A percentile compares a stretch with the other conserved stretches of the same genome.
These are phyloP conservation scores for Agrilus cyanescens DNA, from an alignment of 2,888 invertebrate genomes.

Conservation along the genomic window DNA sequence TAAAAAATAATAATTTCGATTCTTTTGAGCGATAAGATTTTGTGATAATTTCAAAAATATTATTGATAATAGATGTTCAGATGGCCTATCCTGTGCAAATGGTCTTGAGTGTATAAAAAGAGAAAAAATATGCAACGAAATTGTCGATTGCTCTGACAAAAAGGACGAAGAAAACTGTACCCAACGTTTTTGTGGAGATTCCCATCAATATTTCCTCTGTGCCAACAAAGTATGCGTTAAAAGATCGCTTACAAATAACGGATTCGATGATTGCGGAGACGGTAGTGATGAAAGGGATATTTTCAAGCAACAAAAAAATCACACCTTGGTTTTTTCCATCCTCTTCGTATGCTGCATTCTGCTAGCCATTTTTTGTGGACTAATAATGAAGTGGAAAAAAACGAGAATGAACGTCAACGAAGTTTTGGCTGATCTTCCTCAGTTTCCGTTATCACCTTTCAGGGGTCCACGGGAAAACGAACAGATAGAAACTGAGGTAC, in stretches of 20 bases:
- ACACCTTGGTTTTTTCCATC: background rate
- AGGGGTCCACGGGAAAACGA: constrained; percentile 14
- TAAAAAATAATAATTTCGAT: no score
- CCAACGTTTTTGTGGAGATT: constrained; percentile 13
- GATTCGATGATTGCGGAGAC: constrained; percentile 19
- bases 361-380: constrained; percentile 8
- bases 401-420: constrained; percentile 14
- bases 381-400: constrained; percentile 16
- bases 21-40: no score
- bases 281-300: constrained; percentile 16
- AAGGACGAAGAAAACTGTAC: constrained; percentile 20
- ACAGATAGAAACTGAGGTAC: constrained; percentile 10
- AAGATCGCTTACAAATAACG: constrained; percentile 11
- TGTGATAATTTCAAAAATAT: no score
- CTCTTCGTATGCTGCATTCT: constrained; percentile 10
- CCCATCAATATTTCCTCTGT: constrained; percentile 17
- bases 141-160: constrained; percentile 15
- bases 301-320: background rate
- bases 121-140: constrained; percentile 17
- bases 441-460: constrained; percentile 20
- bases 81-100: constrained; percentile 13
- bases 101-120: constrained; percentile 14
- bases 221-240: constrained; percentile 18
- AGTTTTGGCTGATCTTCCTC: constrained; percentile 18
- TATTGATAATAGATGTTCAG: constrained; percentile 5